Base-by-base conservation (phyloP, 1,140 invertebrate species). In the Sitobion miscanthi region DNA sequence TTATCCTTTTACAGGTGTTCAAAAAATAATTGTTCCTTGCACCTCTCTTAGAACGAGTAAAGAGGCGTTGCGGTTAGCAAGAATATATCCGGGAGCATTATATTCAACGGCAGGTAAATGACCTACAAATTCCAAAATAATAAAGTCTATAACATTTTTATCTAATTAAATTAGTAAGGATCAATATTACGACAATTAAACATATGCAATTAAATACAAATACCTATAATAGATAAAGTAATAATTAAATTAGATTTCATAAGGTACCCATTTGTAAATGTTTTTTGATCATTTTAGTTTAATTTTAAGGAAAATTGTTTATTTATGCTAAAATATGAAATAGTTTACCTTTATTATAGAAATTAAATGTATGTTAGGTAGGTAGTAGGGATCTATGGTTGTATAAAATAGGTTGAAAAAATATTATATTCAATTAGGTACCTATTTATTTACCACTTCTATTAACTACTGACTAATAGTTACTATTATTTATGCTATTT, bases 21-120 rank as follows among this genome's bases (percentile, higher is more conserved):
- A 98, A 95, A 99, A 99, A 96, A 98, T 99, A 94, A 98, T 99
- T 97, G 98, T 99, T 87, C 98, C 97, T 93, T 98, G 98, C 93
- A 98, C 97, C 93, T 98, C 98, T 94, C 96, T 99, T 87, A 97
- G 97, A 95, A 97, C 97, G 30, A 98, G 98, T 95, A 98, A 98
- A 96, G 98, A 99, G 96, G 98, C 98, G 77, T 95, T 99, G 93
- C 96, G 98, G 95, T 95, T 98, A 62, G 98, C 98, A 86, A 96
- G 98, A 95, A 97, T 98, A 94, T 98, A 98, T 96, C 98, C 98
- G 88, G 98, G 98, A 94, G 97, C 97, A 38, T 96, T 99, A 86
- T 99, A 99, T 95, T 99, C 97, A 85, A 99, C 98, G 94, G 98
- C 98, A 95, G 98, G 98, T 98, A 95, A 30, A 77, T 77, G 0